Base-by-base conservation (phyloP, 2,113 vertebrate genomes). In the Gallinago undulata region DNA sequence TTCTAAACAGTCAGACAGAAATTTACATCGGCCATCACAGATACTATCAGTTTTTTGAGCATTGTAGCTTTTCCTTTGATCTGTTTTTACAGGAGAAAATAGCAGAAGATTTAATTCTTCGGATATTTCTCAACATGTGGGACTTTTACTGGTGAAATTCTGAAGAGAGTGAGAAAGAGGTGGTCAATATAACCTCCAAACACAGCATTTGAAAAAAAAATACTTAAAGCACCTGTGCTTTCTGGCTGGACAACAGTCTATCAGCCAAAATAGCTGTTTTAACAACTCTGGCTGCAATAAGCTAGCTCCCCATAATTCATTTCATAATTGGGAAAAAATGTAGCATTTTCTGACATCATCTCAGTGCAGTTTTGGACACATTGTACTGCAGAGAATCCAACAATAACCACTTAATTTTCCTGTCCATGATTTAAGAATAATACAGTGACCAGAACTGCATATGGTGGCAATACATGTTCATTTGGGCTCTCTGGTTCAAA, bases 281-380 rank as follows among this genome's bases (percentile, higher is more conserved):
- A 97, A 97, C 76, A 93, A 93, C 79, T 89, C 94, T 90, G 76
- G 86, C 89, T 96, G 85, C 94, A 88, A 90, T 95, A 78, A 97
- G 53, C 88, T 96, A 96, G 91, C 73, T 64, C 89, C 77, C 84
- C 80, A 95, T 97, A 97, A 98, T 87, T 98, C 76, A 97, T 97
- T 97, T 97, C 91, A 97, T 97, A 97, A 97, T 31, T 97, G 95
- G 95, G 86, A 97, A 98, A 98, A 98, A 97, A 97, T 97, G 92
- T 90, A 95, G 89, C 84, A 91, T 97, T 97, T 97, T 95, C 93
- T 98, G 95, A 97, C 96, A 96, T 98, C 94, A 97, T 97, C 89
- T 88, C 84, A 97, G 72, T 77, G 45, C 86, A 97, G 93, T 93
- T 96, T 97, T 97, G 96, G 94, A 97, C 84, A 89, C 66, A 90